A percentile compares a stretch with the other conserved stretches of the same genome.
Conservation (phyloP, 2,888 invertebrate species). For the Mythimna albipuncta region DNA sequence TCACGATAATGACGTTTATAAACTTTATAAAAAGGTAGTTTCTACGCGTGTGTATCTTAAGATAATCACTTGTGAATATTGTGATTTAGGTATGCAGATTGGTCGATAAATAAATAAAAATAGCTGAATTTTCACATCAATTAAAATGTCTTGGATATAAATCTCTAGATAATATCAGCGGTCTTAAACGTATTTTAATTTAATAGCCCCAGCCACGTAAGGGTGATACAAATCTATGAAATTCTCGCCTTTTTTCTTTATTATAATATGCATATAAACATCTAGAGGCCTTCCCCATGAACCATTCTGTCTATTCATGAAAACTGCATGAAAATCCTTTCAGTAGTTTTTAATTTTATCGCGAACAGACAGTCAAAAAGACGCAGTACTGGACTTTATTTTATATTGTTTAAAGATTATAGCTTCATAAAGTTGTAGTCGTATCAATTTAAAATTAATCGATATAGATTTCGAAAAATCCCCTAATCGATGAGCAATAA, state of each 20-base stretch:
- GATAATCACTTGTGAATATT: background rate
- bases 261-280: too few relatives aligned
- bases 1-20: constrained; percentile 3
- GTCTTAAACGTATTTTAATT: background rate
- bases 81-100: constrained; percentile 5
- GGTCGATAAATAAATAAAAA: constrained; percentile 2
- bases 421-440: background rate
- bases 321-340: too few relatives aligned
- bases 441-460: background rate
- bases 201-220: too few relatives aligned
- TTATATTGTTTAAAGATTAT: too few relatives aligned
- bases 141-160: background rate
- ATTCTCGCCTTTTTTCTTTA: too few relatives aligned
- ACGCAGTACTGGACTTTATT: too few relatives aligned
- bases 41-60: background rate
- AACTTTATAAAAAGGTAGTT: constrained; percentile 8
- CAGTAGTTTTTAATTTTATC: too few relatives aligned
- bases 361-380: too few relatives aligned
- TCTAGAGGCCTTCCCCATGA: too few relatives aligned
- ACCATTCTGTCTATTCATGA: too few relatives aligned
- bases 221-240: too few relatives aligned
- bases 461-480: background rate
- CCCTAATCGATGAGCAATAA: background rate
- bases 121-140: background rate
- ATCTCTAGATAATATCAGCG: background rate